Percentiles rank a stretch among this genome's conserved stretches.
Evolutionary conservation across 2,113 vertebrate species (phyloP).

Genomic region (Pteronura brasiliensis): DNA sequence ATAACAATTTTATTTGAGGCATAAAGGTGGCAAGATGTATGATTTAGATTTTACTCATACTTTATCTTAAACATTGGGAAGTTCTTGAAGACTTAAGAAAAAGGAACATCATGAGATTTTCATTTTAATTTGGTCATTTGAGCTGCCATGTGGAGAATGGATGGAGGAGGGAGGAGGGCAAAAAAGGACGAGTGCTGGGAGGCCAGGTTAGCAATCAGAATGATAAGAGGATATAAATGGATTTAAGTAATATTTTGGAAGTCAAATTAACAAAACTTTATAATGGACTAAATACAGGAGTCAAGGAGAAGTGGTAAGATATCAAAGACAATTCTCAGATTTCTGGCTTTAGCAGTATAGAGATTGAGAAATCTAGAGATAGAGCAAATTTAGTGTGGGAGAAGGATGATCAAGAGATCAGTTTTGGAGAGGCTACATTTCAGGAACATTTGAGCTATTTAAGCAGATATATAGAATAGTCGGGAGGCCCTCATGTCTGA

Average conservation of each 20-base stretch:
- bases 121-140: not conserved
- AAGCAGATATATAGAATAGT: not conserved
- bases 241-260: not conserved
- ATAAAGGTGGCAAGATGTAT: not conserved
- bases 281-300: not conserved
- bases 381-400: not conserved
- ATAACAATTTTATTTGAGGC: constrained; percentile 10
- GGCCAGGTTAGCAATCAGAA: not conserved
- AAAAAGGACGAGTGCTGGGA: not conserved
- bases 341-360: not conserved
- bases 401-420: not conserved
- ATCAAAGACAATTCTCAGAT: not conserved
- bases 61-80: constrained; percentile 4
- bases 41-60: not conserved
- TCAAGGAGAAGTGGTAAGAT: not conserved
- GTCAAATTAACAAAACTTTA: not conserved
- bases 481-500: not conserved
- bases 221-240: not conserved
- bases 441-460: not conserved
- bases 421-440: not conserved
- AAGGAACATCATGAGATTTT: not conserved
- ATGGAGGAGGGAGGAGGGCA: not conserved
- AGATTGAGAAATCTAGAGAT: not conserved
- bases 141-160: not conserved
- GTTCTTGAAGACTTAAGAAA: not conserved